Base-by-base conservation (phyloP, 2,113 vertebrate genomes). In the Pomatostomus ruficeps region DNA sequence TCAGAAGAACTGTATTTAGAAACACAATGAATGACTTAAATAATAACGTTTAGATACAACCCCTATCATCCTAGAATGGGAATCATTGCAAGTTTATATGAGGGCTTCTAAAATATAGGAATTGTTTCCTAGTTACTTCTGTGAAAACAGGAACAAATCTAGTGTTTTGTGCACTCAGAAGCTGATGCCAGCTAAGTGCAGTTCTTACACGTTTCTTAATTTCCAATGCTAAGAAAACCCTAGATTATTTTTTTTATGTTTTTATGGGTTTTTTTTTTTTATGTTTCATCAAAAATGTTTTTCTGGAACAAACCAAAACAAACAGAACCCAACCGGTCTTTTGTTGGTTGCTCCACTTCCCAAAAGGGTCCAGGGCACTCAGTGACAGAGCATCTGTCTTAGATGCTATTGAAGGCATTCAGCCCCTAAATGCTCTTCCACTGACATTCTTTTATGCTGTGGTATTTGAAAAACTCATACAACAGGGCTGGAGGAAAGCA, bases 291-390 rank as follows among this genome's bases (percentile, higher is more conserved):
- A 94, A 79, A 93, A 93, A 97, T 95, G 54, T 81, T 92, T 81
- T 91, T 93, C 59, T 93, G 80, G 52, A 81, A 86, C 74, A 91
- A 95, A 95, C 40, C 83, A 95, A 97, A 97, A 87, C 88, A 94
- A 96, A 90, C 91, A 95, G 59, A 95, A 71, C 36, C 54, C 66
- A 95, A 61, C 36, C 12, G 0, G 84, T 80, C 83, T 93, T 95
- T 94, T 75, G 86, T 85, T 72, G 40, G 63, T 88, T 2, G 21
- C 52, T 79, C 25, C 49, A 81, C 87, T 90, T 96, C 51, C 61
- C 70, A 35, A 93, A 96, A 94, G 77, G n/a, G 25, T 70, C 72
- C 55, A 6, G 15, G 91, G 71, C 88, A 84, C 78, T 94, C 77
- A 38, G 71, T 61, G 59, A 80, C 85, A 85, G 42, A 88, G 63